These are phyloP conservation scores for Thymelicus sylvestris DNA, from an alignment of 2,888 invertebrate species.

Conservation along the genomic window DNA sequence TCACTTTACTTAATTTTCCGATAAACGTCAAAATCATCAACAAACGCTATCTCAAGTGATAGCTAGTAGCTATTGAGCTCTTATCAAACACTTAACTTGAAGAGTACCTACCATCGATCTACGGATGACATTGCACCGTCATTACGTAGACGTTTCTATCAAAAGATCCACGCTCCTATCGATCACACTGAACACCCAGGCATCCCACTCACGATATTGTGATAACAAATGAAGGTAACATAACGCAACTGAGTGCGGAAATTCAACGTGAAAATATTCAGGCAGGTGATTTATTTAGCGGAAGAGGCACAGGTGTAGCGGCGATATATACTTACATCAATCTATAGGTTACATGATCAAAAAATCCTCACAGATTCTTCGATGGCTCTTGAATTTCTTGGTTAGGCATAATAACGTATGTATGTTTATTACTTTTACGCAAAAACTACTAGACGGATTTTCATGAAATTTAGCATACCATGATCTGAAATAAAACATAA, in stretches of 20 bases:
- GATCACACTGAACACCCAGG: conserved; percentile 2
- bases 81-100: too few species aligned
- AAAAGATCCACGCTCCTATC: not conserved
- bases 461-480: too few species aligned
- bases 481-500: too few species aligned
- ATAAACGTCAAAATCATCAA: too few species aligned
- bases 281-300: conserved; percentile 35
- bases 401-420: not conserved
- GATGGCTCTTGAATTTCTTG: conserved; percentile 1
- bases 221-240: conserved; percentile 42
- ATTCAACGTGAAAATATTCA: conserved; percentile 34
- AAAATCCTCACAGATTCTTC: conserved; percentile 9
- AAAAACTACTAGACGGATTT: not conserved
- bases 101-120: not conserved
- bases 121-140: not conserved
- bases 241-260: conserved; percentile 44
- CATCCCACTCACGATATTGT: conserved; percentile 10
- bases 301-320: conserved; percentile 33
- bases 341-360: conserved; percentile 22
- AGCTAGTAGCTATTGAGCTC: too few species aligned
- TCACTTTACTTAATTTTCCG: too few species aligned
- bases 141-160: not conserved
- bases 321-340: conserved; percentile 11
- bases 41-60: too few species aligned
- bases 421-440: too few species aligned